Conservation (phyloP, 2,797 vertebrate species). For the Peromyscus eremicus region DNA sequence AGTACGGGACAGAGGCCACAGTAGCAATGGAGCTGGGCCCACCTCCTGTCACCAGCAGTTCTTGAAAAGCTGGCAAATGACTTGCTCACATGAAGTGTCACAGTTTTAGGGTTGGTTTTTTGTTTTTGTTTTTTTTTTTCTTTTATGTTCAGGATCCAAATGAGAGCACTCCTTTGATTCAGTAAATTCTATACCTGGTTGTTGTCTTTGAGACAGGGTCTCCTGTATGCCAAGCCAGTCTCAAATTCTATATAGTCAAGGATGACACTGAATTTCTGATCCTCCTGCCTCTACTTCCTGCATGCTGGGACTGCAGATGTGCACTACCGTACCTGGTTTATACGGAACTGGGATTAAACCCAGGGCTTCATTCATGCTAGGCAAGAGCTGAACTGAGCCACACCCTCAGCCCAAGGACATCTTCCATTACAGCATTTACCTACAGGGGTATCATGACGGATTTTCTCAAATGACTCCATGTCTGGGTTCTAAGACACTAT, state of each 20-base stretch:
- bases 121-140: neutral
- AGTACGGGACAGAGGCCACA: neutral
- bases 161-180: neutral
- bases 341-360: neutral
- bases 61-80: neutral
- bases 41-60: neutral
- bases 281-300: neutral
- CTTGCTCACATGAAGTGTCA: neutral
- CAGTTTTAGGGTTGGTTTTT: neutral
- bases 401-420: neutral
- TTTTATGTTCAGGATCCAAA: neutral
- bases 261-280: neutral
- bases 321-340: neutral
- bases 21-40: neutral
- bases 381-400: neutral
- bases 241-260: neutral
- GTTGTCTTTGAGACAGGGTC: neutral
- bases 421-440: neutral
- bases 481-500: neutral
- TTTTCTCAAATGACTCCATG: neutral
- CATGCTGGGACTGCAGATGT: neutral
- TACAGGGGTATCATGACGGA: too few species aligned
- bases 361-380: neutral
- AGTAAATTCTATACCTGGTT: neutral
- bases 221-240: too few species aligned